Evolutionary conservation across 2,797 vertebrate species (phyloP).

Genomic region (Gadopsis marmoratus): DNA sequence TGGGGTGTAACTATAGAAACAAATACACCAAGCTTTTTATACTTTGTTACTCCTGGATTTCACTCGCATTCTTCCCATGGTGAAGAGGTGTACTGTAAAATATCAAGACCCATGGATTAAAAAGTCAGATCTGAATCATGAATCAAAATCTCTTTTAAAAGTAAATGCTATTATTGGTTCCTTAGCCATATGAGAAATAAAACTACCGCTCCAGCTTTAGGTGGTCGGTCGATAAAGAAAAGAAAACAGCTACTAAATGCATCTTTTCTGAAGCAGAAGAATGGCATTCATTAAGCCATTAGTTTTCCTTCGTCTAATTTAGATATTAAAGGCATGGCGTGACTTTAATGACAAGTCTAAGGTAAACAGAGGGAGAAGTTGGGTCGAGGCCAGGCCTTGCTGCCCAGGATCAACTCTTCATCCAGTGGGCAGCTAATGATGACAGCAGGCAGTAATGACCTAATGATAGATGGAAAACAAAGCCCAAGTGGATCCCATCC

Average conservation of each 20-base stretch:
- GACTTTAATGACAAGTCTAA: slow-evolving; percentile 56
- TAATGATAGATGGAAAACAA: slow-evolving; percentile 77
- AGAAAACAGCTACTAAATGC: slow-evolving; percentile 1
- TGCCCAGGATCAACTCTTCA: slow-evolving; percentile 65
- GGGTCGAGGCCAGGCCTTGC: slow-evolving; percentile 60
- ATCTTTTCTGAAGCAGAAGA: slow-evolving; percentile 14
- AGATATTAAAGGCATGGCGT: slow-evolving; percentile 51
- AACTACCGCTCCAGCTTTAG: neutral
- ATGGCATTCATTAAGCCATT: slow-evolving; percentile 36
- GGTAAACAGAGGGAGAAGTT: slow-evolving; percentile 70
- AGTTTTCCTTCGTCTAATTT: slow-evolving; percentile 57
- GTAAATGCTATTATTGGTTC: slow-evolving; percentile 6
- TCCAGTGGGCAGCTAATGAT: slow-evolving; percentile 65
- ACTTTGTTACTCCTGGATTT: slow-evolving; percentile 62
- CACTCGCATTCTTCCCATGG: slow-evolving; percentile 54
- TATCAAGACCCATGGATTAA: slow-evolving; percentile 23
- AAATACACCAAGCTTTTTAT: slow-evolving; percentile 78
- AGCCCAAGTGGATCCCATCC: slow-evolving; percentile 46
- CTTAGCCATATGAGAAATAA: neutral
- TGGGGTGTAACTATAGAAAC: slow-evolving; percentile 78
- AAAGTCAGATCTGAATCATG: neutral
- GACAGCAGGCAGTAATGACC: slow-evolving; percentile 74
- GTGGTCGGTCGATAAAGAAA: neutral
- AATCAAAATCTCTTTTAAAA: neutral
- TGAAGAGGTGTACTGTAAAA: slow-evolving; percentile 34